Evolutionary conservation across 92 coral and sea anemone genomes (phyloP), one percentile per base, ranked within the genome.

Genomic region (Palythoa grandiflora): DNA sequence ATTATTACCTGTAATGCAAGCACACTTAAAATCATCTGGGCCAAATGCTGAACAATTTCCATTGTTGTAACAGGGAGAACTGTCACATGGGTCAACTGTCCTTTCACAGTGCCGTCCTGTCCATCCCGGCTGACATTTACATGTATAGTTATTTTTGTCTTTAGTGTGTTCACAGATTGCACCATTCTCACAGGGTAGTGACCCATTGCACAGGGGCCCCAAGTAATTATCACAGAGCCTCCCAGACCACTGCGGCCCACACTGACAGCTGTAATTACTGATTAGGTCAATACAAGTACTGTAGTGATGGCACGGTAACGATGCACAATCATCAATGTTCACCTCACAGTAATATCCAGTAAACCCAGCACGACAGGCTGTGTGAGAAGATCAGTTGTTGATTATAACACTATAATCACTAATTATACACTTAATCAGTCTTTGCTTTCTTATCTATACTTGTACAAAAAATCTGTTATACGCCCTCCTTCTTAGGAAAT

Each of bases 321-420:
- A 52, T 1, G 88, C 89, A 75, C 99, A 97, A 17, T 97, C 96
- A 83, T 97, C 78, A 47, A 93, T 93, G 54, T 97, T 94, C 15
- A 91, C 84, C 83, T 97, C 96, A 88, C 99, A 97, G 85, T 97
- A 97, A 84, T 97, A 89, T 1, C 98, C 99, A 88, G 94, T 95
- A 66, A 89, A 97, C 28, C 99, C 99, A 79, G 91, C 70, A 1
- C 89, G 92, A 66, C 99, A 96, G 1, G 7, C 98, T 96, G 77
- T n/a, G 83, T 73, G 71, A 55, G 70, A 21, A 6, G 75, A 8
- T 16, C n/a, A 9, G 6, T 63, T 17, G 7, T 63, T 63, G 68
- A 60, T 16, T 1, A 5, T 2, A 14, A 3, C 3, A 16, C 7
- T 15, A 13, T 0, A 60, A 6, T 11, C 17, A 12, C 11, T 11